A percentile compares a stretch with the other conserved stretches of the same genome.
These are phyloP conservation scores for Tubulanus polymorphus DNA, from an alignment of 2,888 invertebrate species.

Conservation along the genomic window DNA sequence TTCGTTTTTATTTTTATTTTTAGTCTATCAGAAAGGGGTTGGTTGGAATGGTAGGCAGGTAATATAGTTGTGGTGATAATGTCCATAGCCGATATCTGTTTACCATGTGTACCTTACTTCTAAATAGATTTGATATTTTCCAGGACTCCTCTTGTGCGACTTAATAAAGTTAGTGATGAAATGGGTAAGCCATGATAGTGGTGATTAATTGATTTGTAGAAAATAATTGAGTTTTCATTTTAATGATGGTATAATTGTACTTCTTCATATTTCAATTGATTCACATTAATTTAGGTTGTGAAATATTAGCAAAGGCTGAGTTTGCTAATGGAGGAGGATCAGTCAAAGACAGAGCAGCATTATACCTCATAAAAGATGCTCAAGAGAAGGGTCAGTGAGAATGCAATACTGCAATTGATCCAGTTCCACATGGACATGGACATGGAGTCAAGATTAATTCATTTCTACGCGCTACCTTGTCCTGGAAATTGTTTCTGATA, in stretches of 20 bases:
- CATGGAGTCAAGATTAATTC: too few relatives aligned
- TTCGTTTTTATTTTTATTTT: too few relatives aligned
- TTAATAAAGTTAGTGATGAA: slow-evolving; percentile 47
- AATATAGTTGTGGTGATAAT: slow-evolving; percentile 1
- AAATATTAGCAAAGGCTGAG: slow-evolving; percentile 52
- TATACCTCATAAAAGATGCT: slow-evolving; percentile 48
- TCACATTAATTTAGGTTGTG: too few relatives aligned
- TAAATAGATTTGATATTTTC: slow-evolving; percentile 6
- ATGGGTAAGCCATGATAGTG: slow-evolving; percentile 27
- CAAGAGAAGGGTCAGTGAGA: slow-evolving; percentile 34
- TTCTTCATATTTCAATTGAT: too few relatives aligned
- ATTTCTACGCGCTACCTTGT: too few relatives aligned
- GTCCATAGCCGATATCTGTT: not conserved
- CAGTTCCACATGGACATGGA: too few relatives aligned
- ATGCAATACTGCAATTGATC: too few relatives aligned
- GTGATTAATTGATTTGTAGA: not conserved
- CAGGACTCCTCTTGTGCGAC: slow-evolving; percentile 45
- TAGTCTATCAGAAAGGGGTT: slow-evolving; percentile 39
- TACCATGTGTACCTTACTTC: not conserved
- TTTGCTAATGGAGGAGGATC: slow-evolving; percentile 53
- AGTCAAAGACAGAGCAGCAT: slow-evolving; percentile 52
- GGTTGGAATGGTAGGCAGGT: slow-evolving; percentile 46
- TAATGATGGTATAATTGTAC: too few relatives aligned
- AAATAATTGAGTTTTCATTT: not conserved
- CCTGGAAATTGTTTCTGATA: too few relatives aligned